Evolutionary conservation across 2,113 vertebrate species (phyloP).

Genomic region (Psettodes erumei): DNA sequence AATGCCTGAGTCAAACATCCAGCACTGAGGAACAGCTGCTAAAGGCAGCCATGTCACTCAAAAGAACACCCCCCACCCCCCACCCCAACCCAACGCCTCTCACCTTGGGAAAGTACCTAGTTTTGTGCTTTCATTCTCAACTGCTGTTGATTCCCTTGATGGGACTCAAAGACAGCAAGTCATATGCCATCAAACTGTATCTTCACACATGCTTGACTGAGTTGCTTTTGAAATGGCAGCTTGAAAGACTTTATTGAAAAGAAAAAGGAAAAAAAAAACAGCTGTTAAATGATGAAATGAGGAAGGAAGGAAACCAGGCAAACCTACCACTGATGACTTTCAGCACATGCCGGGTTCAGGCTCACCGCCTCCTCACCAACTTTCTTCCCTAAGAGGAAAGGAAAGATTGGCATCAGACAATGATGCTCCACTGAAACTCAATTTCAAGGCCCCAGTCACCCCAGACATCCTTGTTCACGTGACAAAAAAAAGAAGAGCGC

Average conservation of each 20-base stretch:
- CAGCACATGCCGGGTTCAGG: conserved; percentile 87
- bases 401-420: conserved; percentile 20
- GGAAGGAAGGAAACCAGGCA: neutral
- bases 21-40: conserved; percentile 36
- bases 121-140: conserved; percentile 28
- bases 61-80: neutral
- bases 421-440: conserved; percentile 31
- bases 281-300: conserved; percentile 3
- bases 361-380: conserved; percentile 88
- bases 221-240: conserved; percentile 3
- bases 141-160: neutral
- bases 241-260: conserved; percentile 9
- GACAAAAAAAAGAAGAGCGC: conserved; percentile 3
- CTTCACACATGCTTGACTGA: neutral
- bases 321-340: conserved; percentile 95
- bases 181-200: conserved; percentile 12
- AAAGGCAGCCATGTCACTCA: conserved; percentile 43
- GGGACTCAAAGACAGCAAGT: conserved; percentile 6
- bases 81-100: neutral
- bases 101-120: conserved; percentile 57
- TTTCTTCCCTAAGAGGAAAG: conserved; percentile 84
- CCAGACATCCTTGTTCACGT: conserved; percentile 16
- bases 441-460: conserved; percentile 2
- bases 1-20: conserved; percentile 27
- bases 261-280: conserved; percentile 7